Evolutionary conservation across 2,888 invertebrate species (phyloP), one percentile per base, ranked within the genome.

Genomic region (Clivina fossor): DNA sequence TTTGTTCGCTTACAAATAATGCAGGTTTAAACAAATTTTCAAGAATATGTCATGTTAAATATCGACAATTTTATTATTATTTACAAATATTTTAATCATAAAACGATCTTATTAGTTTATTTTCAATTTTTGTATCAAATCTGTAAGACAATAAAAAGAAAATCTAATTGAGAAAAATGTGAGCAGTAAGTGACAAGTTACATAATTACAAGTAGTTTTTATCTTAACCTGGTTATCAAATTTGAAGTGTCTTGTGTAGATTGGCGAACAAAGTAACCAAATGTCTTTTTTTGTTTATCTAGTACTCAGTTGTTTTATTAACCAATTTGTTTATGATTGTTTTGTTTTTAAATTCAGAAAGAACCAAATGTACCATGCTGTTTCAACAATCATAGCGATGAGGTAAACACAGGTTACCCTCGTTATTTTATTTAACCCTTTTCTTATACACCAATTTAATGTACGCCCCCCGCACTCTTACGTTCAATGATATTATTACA

Each of bases 331-430:
- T 54, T 40, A 47, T 55, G 38, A 49, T 48, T 43, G 49, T 55
- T 44, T 38, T 44, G 43, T 38, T 40, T 58, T 56, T 41, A 44
- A 46, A 74, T 76, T 68, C 70, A 74, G 73, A 74, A 75, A 76
- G 83, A 90, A 91, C 83, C 91, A 91, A 86, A 91, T 92, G 90
- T 92, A 91, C 85, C 90, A 91, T 83, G 92, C 92, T 76, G 92
- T 93, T 75, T 92, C 91, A 68, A 90, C 92, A 77, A 90, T 93
- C 76, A 90, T 92, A 80, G 88, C 90, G 71, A 87, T 92, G 88
- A 89, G 89, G 90, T 90, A 88, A 86, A 69, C 66, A 64, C 60
- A 62, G 61, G 59, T 61, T 46, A 38, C 55, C 55, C 19, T 33
- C 40, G 18, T 28, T 43, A 16, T 2, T 38, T 9, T 18, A 11